phyloP scores from a whole-genome alignment of 2,797 vertebrate species.

The Rhinatrema bivittatum region DNA sequence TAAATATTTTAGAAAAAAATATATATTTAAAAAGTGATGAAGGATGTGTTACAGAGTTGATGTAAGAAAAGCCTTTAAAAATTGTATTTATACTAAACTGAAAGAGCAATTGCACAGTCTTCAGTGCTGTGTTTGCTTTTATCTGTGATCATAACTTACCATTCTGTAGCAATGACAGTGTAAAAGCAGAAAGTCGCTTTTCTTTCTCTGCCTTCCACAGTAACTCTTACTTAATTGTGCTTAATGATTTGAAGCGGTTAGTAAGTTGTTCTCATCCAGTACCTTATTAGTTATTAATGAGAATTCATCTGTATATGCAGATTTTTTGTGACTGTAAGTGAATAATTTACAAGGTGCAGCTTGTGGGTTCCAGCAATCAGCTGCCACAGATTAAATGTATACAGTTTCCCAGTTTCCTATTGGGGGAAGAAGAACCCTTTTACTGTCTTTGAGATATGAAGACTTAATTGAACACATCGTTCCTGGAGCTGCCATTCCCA shows the following conservation, averaged over 20 bases:
- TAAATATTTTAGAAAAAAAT: too few relatives aligned
- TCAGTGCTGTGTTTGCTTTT: too few relatives aligned
- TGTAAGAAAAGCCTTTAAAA: too few relatives aligned
- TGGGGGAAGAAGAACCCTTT: constrained; percentile 34
- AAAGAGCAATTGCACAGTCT: too few relatives aligned
- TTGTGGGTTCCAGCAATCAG: constrained; percentile 46
- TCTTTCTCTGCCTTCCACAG: constrained; percentile 4
- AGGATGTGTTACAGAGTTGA: too few relatives aligned
- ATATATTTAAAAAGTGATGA: too few relatives aligned
- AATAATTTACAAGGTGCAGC: constrained; percentile 62
- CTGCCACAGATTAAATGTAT: constrained; percentile 50
- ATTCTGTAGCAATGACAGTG: background rate
- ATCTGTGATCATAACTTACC: constrained; percentile 10
- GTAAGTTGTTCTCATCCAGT: constrained; percentile 43
- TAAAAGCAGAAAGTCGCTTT: constrained; percentile 19
- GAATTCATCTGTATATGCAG: constrained; percentile 55
- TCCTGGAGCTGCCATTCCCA: constrained; percentile 14
- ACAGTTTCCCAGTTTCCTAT: constrained; percentile 31
- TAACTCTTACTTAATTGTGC: constrained; percentile 23
- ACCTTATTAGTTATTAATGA: constrained; percentile 56
- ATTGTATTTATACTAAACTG: too few relatives aligned
- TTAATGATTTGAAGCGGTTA: constrained; percentile 43
- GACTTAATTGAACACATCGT: constrained; percentile 21
- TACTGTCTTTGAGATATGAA: constrained; percentile 32
- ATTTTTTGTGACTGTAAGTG: constrained; percentile 53